Evolutionary conservation across 2,888 invertebrate species (phyloP).

Genomic region (Nysson spinosus): DNA sequence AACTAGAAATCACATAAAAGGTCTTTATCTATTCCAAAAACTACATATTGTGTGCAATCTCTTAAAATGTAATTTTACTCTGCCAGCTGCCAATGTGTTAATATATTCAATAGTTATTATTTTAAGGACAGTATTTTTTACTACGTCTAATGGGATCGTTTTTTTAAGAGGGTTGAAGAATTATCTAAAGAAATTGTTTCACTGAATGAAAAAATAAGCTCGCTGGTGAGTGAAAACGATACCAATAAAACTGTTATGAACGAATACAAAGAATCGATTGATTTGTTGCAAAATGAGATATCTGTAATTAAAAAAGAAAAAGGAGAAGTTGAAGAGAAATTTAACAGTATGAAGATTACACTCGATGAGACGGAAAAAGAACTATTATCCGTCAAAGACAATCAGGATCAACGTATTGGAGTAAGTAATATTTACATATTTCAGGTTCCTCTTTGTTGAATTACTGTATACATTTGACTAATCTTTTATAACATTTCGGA

Average conservation of each 20-base stretch:
- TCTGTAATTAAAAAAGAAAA: slow-evolving; percentile 17
- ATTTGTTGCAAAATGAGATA: slow-evolving; percentile 24
- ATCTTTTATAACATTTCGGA: slow-evolving; percentile 4
- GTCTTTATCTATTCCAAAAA: too few relatives aligned
- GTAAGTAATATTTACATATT: slow-evolving; percentile 8
- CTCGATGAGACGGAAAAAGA: slow-evolving; percentile 17
- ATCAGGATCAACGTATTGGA: slow-evolving; percentile 11
- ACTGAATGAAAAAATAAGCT: slow-evolving; percentile 9
- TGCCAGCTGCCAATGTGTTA: too few relatives aligned
- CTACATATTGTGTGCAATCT: too few relatives aligned
- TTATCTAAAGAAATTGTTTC: slow-evolving; percentile 1
- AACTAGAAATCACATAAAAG: too few relatives aligned
- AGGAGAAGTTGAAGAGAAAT: slow-evolving; percentile 15
- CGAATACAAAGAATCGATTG: slow-evolving; percentile 27
- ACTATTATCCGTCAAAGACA: slow-evolving; percentile 1
- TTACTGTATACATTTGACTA: too few relatives aligned
- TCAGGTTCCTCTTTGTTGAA: too few relatives aligned
- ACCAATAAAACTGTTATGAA: slow-evolving; percentile 11
- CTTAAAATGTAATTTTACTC: too few relatives aligned
- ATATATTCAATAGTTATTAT: too few relatives aligned
- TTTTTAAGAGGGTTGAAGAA: slow-evolving; percentile 28
- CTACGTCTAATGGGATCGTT: too few relatives aligned
- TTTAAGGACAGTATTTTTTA: too few relatives aligned
- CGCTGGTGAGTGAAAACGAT: slow-evolving; percentile 4
- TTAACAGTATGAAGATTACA: slow-evolving; percentile 6